Evolutionary conservation across 2,797 vertebrate genomes (phyloP).

Genomic region (Fringilla coelebs): DNA sequence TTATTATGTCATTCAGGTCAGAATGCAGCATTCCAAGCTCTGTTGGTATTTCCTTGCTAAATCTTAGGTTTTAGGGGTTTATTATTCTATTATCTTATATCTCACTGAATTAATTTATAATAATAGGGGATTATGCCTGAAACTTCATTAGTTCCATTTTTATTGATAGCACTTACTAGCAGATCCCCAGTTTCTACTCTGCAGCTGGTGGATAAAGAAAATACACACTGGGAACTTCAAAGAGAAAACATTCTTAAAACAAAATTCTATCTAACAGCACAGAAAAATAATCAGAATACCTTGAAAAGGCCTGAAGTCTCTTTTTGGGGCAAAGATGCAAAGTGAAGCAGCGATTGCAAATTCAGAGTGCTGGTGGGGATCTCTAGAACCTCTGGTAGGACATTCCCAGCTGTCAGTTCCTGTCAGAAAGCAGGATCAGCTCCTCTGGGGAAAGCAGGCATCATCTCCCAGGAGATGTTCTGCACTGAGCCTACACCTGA

Average conservation of each 20-base stretch:
- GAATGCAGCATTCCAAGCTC: background rate
- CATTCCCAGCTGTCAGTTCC: background rate
- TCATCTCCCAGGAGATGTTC: background rate
- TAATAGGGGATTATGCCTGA: constrained; percentile 27
- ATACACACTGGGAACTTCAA: background rate
- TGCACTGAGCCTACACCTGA: background rate
- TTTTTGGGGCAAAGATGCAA: background rate
- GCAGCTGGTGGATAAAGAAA: background rate
- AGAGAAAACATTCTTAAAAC: background rate
- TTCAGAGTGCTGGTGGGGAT: background rate
- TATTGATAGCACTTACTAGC: constrained; percentile 5
- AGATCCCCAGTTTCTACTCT: background rate
- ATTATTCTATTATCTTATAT: constrained; percentile 43
- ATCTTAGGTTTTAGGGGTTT: constrained; percentile 37
- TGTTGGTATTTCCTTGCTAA: constrained; percentile 26
- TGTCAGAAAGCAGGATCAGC: background rate
- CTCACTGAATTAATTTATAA: background rate
- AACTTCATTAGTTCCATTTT: constrained; percentile 56
- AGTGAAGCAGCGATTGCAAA: background rate
- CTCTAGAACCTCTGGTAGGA: background rate
- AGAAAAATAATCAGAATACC: background rate
- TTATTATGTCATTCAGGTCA: background rate
- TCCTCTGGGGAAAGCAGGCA: background rate
- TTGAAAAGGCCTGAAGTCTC: background rate
- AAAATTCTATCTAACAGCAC: background rate